Conservation (phyloP, 2,888 invertebrate genomes). For the Coronaproctus castanopsis region DNA sequence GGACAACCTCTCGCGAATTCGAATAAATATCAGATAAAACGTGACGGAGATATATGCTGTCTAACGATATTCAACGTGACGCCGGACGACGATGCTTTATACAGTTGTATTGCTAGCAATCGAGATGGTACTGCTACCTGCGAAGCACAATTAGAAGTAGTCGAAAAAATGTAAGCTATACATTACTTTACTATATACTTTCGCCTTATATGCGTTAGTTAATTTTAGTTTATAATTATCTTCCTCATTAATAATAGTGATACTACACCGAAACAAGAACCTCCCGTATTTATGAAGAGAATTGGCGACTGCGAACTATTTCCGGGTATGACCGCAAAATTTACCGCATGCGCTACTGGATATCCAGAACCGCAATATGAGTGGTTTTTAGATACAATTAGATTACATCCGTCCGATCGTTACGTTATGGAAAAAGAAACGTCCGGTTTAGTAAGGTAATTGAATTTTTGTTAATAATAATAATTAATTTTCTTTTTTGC, state of each 20-base stretch:
- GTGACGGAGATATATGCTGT: slow-evolving; percentile 60
- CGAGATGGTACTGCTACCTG: slow-evolving; percentile 58
- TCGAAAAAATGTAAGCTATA: slow-evolving; percentile 54
- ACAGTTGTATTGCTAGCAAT: slow-evolving; percentile 58
- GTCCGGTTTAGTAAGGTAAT: slow-evolving; percentile 45
- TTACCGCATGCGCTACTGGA: slow-evolving; percentile 79
- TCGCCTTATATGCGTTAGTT: background rate
- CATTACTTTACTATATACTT: no score
- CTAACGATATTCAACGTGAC: slow-evolving; percentile 49
- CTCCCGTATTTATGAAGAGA: slow-evolving; percentile 71
- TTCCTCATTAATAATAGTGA: slow-evolving; percentile 31
- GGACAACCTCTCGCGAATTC: slow-evolving; percentile 44
- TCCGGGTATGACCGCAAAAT: slow-evolving; percentile 72
- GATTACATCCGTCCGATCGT: slow-evolving; percentile 59
- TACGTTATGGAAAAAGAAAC: slow-evolving; percentile 63
- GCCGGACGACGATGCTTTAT: slow-evolving; percentile 46
- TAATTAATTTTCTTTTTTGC: background rate
- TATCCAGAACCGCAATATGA: slow-evolving; percentile 72
- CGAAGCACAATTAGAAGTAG: slow-evolving; percentile 50
- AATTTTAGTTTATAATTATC: background rate
- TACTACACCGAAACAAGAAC: slow-evolving; percentile 51
- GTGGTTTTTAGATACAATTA: slow-evolving; percentile 61
- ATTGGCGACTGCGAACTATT: slow-evolving; percentile 73
- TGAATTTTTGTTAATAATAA: slow-evolving; percentile 38
- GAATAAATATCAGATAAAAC: slow-evolving; percentile 50